phyloP scores from a whole-genome alignment of 2,113 vertebrate species.

The Lamprologus lemairii region DNA sequence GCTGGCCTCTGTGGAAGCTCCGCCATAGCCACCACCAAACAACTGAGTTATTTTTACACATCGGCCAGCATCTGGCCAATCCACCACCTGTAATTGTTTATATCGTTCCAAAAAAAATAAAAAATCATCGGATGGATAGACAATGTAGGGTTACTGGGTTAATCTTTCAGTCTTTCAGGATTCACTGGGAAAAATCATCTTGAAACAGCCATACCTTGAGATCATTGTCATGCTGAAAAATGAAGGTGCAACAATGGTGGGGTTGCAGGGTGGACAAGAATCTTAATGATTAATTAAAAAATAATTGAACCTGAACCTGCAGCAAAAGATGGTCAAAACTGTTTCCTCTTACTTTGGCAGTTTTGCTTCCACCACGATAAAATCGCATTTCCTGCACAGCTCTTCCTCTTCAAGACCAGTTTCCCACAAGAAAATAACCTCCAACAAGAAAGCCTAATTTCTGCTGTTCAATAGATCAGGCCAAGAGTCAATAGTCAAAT shows the following conservation, averaged over 20 bases:
- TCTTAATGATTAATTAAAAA: not conserved
- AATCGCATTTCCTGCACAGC: not conserved
- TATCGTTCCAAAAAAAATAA: too few relatives aligned
- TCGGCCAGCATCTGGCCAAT: too few relatives aligned
- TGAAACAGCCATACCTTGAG: not conserved
- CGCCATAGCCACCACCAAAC: too few relatives aligned
- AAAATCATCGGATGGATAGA: too few relatives aligned
- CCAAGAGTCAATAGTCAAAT: not conserved
- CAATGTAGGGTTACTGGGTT: not conserved
- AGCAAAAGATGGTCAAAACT: not conserved
- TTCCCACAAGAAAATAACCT: not conserved
- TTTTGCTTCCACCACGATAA: too few relatives aligned
- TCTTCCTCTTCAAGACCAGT: not conserved
- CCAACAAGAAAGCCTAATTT: not conserved
- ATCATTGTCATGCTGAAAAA: not conserved
- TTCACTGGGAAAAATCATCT: not conserved
- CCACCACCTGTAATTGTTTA: rapidly evolving
- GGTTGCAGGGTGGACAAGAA: not conserved
- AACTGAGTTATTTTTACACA: too few relatives aligned
- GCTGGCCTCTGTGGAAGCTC: too few relatives aligned
- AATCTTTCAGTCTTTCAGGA: not conserved
- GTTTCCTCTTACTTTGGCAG: not conserved
- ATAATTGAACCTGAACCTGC: too few relatives aligned
- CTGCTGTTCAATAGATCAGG: not conserved
- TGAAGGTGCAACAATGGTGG: too few relatives aligned